Conservation (phyloP, 2,113 vertebrate genomes). For the Plecotus auritus region DNA sequence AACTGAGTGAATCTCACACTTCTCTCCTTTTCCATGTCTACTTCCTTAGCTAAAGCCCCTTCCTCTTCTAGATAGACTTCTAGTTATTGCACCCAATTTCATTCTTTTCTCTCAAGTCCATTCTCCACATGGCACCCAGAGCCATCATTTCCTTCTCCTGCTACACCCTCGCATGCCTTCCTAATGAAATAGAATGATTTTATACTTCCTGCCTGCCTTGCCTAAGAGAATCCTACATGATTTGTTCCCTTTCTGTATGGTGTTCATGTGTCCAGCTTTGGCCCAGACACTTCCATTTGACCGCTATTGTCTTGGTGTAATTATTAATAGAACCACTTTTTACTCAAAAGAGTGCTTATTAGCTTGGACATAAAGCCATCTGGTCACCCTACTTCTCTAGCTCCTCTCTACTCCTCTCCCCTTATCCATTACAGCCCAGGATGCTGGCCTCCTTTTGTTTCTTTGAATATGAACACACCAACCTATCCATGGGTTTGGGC, state of each 20-base stretch:
- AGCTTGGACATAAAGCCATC: background rate
- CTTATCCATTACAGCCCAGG: background rate
- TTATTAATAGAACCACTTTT: background rate
- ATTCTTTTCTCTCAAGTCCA: background rate
- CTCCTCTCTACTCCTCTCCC: background rate
- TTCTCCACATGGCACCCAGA: background rate
- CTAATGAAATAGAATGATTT: background rate
- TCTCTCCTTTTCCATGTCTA: background rate
- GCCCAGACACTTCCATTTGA: background rate
- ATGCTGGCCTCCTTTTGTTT: background rate
- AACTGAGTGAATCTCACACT: background rate
- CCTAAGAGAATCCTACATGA: background rate
- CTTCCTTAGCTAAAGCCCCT: background rate
- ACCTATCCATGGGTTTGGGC: background rate
- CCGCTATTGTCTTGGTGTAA: background rate
- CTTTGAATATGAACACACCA: background rate
- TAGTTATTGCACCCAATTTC: background rate
- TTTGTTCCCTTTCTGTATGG: background rate
- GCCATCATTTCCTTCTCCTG: background rate
- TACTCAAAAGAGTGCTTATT: background rate
- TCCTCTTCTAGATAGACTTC: background rate
- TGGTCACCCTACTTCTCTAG: background rate
- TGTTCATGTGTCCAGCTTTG: background rate
- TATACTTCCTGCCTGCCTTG: background rate
- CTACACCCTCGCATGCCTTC: background rate